phyloP scores from a whole-genome alignment of 2,797 vertebrate species.

The Brachyalestes nurse region DNA sequence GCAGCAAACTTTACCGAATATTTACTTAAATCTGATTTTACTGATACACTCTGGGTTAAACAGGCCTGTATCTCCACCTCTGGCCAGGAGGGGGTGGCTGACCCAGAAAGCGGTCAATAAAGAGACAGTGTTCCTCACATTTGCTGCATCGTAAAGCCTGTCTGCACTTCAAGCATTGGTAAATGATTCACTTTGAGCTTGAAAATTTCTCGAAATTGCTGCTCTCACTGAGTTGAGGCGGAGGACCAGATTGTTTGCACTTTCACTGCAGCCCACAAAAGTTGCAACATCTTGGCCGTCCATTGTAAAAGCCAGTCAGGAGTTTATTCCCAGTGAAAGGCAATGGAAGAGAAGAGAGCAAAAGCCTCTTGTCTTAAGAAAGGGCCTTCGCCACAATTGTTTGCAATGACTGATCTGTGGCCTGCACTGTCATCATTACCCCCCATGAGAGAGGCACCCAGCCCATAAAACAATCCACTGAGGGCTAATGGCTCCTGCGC shows the following conservation, averaged over 20 bases:
- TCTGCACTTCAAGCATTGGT: slow-evolving; percentile 29
- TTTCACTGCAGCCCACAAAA: slow-evolving; percentile 37
- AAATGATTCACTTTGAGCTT: slow-evolving; percentile 26
- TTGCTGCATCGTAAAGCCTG: slow-evolving; percentile 15
- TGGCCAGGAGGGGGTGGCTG: slow-evolving; percentile 75
- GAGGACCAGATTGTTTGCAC: slow-evolving; percentile 54
- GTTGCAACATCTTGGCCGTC: slow-evolving; percentile 47
- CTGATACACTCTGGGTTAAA: slow-evolving; percentile 1
- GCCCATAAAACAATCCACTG: slow-evolving; percentile 64
- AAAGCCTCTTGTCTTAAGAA: slow-evolving; percentile 61
- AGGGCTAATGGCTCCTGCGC: slow-evolving; percentile 63
- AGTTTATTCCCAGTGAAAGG: slow-evolving; percentile 59
- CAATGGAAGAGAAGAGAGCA: slow-evolving; percentile 51
- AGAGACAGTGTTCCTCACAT: slow-evolving; percentile 61
- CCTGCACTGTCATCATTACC: slow-evolving; percentile 62
- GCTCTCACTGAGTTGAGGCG: neutral
- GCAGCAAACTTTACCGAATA: too few species aligned
- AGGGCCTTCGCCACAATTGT: slow-evolving; percentile 55
- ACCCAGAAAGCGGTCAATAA: slow-evolving; percentile 81
- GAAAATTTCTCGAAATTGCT: slow-evolving; percentile 7
- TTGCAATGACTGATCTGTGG: slow-evolving; percentile 62
- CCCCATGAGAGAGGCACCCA: slow-evolving; percentile 52
- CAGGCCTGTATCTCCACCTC: slow-evolving; percentile 70
- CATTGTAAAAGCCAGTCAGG: slow-evolving; percentile 47
- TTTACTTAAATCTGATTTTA: too few species aligned